Evolutionary conservation across 2,888 invertebrate genomes (phyloP).

Genomic region (Polyploca ridens): DNA sequence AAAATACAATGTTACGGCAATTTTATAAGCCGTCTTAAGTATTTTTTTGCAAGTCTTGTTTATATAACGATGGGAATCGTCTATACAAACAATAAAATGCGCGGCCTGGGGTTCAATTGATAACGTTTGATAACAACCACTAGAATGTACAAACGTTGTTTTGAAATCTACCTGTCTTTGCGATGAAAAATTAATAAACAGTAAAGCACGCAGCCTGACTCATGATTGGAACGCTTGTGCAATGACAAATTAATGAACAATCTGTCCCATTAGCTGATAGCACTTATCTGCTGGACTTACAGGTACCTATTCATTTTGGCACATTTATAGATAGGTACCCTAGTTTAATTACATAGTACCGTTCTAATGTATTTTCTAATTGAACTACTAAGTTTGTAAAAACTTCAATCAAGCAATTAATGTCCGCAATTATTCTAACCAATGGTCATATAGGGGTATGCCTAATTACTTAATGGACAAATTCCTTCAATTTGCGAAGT

Average conservation of each 20-base stretch:
- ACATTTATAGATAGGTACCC: neutral
- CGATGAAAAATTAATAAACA: slow-evolving; percentile 37
- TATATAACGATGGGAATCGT: slow-evolving; percentile 5
- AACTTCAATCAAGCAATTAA: neutral
- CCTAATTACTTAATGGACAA: neutral
- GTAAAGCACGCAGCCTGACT: slow-evolving; percentile 38
- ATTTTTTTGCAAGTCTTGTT: neutral
- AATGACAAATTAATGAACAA: slow-evolving; percentile 28
- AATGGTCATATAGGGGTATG: neutral
- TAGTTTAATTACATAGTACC: neutral
- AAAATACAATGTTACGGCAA: neutral
- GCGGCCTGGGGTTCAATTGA: slow-evolving; percentile 33
- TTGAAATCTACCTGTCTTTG: slow-evolving; percentile 60
- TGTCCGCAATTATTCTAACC: neutral
- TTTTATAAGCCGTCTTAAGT: neutral
- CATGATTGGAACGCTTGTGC: slow-evolving; percentile 31
- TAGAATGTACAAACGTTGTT: slow-evolving; percentile 47
- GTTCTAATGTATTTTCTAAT: neutral
- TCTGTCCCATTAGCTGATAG: slow-evolving; percentile 10
- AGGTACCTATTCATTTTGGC: neutral
- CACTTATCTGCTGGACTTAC: neutral
- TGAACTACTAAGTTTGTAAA: neutral
- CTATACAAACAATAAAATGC: slow-evolving; percentile 9
- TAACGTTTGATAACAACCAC: slow-evolving; percentile 37
- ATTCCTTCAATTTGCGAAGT: neutral